Conservation (phyloP, 2,113 vertebrate species). For the Cairina moschata region DNA sequence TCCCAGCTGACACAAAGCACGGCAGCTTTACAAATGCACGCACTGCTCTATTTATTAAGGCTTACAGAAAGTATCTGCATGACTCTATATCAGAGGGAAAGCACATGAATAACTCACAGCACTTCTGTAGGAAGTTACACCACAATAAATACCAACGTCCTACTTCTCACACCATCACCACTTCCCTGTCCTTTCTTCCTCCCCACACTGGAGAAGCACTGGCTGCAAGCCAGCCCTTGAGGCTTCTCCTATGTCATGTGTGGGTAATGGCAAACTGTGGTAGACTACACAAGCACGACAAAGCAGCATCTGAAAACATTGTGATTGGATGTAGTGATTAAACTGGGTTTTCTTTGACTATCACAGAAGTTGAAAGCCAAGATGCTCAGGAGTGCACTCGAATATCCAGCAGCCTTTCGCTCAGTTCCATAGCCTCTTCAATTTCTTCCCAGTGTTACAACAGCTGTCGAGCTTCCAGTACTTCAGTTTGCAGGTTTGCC, state of each 20-base stretch:
- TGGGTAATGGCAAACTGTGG: neutral
- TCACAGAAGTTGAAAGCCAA: neutral
- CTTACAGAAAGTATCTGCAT: constrained; percentile 78
- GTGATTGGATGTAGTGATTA: neutral
- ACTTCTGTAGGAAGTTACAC: constrained; percentile 47
- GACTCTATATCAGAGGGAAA: constrained; percentile 58
- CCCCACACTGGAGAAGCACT: neutral
- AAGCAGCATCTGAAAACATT: neutral
- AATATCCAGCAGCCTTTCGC: neutral
- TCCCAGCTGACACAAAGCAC: constrained; percentile 64
- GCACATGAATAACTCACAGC: constrained; percentile 49
- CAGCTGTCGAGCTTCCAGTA: neutral
- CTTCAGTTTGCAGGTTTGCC: neutral
- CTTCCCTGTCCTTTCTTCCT: neutral
- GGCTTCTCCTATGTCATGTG: neutral
- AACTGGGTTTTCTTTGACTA: neutral
- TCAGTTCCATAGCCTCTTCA: neutral
- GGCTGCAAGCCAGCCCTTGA: neutral
- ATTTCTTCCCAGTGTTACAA: neutral
- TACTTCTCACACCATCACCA: neutral
- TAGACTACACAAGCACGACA: neutral
- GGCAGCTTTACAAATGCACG: constrained; percentile 67
- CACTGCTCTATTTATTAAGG: constrained; percentile 74
- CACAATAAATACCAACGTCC: neutral
- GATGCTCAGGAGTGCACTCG: neutral